phyloP scores from a whole-genome alignment of 2,888 invertebrate genomes.

The Bhutanitis thaidina region DNA sequence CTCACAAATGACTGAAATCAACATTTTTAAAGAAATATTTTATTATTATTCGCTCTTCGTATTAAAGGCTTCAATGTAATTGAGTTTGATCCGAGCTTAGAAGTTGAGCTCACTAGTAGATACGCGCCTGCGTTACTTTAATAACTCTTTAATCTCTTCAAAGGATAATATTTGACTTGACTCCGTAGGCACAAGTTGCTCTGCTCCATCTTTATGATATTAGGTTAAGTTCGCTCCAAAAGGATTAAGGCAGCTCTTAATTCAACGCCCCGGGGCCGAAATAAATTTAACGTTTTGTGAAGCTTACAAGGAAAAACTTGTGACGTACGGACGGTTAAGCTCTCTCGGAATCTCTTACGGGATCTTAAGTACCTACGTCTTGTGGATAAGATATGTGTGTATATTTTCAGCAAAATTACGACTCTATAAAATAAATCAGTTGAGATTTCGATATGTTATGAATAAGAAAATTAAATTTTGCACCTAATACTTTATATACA shows the following conservation, averaged over 20 bases:
- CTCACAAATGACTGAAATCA: too few relatives aligned
- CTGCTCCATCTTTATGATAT: conserved; percentile 76
- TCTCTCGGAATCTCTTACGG: conserved; percentile 44
- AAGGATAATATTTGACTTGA: conserved; percentile 75
- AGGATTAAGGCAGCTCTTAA: conserved; percentile 77
- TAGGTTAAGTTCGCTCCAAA: conserved; percentile 73
- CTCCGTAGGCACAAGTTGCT: conserved; percentile 68
- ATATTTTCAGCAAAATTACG: conserved; percentile 13
- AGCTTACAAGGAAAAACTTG: conserved; percentile 77
- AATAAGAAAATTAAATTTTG: conserved; percentile 27
- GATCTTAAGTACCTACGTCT: conserved; percentile 37
- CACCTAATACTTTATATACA: conserved; percentile 2
- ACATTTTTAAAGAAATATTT: too few relatives aligned
- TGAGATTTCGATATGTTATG: conserved; percentile 23
- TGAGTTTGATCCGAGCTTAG: conserved; percentile 11
- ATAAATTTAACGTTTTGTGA: conserved; percentile 73
- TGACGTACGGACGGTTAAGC: conserved; percentile 46
- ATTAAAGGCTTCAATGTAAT: neutral
- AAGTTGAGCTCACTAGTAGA: conserved; percentile 8
- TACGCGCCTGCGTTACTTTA: conserved; percentile 37
- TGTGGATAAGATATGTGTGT: conserved; percentile 25
- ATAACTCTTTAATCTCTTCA: conserved; percentile 68
- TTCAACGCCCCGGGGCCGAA: conserved; percentile 71
- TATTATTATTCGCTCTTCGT: too few relatives aligned
- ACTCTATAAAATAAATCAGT: conserved; percentile 20